Base-by-base conservation (phyloP, 1,140 invertebrate genomes). In the Bombus picipes region DNA sequence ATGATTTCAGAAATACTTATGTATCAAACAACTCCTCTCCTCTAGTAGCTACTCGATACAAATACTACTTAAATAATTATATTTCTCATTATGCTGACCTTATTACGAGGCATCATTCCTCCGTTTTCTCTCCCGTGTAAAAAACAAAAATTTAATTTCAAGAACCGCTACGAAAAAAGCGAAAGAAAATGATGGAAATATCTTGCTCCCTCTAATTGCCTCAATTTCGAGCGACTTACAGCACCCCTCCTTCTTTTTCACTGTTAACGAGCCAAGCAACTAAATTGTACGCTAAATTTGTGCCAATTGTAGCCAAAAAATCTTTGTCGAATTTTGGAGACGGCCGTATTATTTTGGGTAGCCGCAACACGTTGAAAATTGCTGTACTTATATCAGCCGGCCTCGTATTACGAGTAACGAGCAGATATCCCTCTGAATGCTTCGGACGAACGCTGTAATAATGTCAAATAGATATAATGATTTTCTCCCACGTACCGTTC, bases 221-320 rank as follows among this genome's bases (percentile, higher is more conserved):
- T 4, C 65, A 72, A 71, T 68, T 68, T 66, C 34, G 0, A 28
- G 9, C 25, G 28, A 68, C 28, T 37, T 65, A 47, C 39, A 15
- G 13, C 10, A 32, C 2, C 37, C 18, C 15, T 32, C 6, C 12
- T 68, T 62, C 28, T 62, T 76, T 70, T 53, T 15, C 15, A 15
- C 68, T 53, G 62, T 87, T 83, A 83, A 87, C 59, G 71, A 86
- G 79, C 37, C 75, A 43, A 34, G 53, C 28, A n/a, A 39, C 43
- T 34, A 43, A 72, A 80, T 80, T 88, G 79, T 72, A 74, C 34
- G 53, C 28, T 62, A 82, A 88, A 88, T 87, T 88, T 83, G 80
- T 53, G 47, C 13, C 34, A 70, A 75, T 87, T 83, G 68, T 83
- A 34, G 62, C 22, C 34, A 62, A 81, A 75, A 87, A 32, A 43